phyloP scores from a whole-genome alignment of 2,797 vertebrate species.

The Mareca penelope region DNA sequence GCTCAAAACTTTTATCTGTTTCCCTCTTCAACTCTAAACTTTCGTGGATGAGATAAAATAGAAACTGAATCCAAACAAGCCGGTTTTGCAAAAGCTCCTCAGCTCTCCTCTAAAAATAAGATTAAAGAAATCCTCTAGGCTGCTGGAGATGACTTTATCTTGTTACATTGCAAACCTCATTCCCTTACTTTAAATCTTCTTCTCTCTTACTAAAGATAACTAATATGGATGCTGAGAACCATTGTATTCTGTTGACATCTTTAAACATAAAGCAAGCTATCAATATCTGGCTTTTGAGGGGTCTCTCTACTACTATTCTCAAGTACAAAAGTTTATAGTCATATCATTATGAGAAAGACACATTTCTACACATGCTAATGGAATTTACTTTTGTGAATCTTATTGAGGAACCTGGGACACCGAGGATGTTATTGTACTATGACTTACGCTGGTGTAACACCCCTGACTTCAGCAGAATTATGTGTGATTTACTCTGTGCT shows the following conservation, averaged over 20 bases:
- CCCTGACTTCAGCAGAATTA: constrained; percentile 36
- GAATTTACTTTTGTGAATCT: constrained; percentile 61
- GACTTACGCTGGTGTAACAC: background rate
- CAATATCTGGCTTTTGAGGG: constrained; percentile 48
- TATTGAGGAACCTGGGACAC: background rate
- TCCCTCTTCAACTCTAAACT: constrained; percentile 50
- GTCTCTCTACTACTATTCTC: background rate
- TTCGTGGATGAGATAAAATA: constrained; percentile 57
- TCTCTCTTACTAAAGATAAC: constrained; percentile 74
- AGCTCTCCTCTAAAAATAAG: constrained; percentile 66
- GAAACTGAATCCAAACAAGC: constrained; percentile 65
- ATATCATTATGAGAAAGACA: constrained; percentile 44
- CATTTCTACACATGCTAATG: constrained; percentile 58
- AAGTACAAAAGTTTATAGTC: constrained; percentile 59
- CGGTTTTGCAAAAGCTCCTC: constrained; percentile 65
- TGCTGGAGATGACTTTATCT: constrained; percentile 71
- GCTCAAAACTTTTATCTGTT: constrained; percentile 72
- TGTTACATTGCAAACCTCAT: constrained; percentile 67
- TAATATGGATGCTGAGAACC: constrained; percentile 70
- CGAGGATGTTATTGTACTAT: background rate
- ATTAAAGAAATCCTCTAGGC: constrained; percentile 71
- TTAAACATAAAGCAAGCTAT: constrained; percentile 68
- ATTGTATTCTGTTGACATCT: constrained; percentile 68
- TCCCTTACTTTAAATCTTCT: constrained; percentile 72
- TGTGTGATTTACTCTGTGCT: background rate